Conservation (phyloP, 2,888 invertebrate species). For the Branchinecta sandiegonensis region DNA sequence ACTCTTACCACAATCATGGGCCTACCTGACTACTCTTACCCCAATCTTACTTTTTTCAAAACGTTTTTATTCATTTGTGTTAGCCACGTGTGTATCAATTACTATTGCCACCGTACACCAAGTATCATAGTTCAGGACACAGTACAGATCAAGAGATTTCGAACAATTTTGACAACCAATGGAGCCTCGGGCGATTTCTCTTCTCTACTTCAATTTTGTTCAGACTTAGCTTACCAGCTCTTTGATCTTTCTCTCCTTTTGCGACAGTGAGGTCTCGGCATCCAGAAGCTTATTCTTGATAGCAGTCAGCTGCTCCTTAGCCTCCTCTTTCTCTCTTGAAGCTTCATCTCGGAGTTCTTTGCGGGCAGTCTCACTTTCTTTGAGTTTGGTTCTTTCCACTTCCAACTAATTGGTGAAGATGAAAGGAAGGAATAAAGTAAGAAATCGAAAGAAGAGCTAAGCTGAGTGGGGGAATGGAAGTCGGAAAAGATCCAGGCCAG, state of each 20-base stretch:
- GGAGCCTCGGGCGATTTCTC: too few relatives aligned
- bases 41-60: too few relatives aligned
- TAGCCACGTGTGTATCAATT: too few relatives aligned
- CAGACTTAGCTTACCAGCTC: conserved; percentile 41
- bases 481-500: background rate
- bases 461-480: background rate
- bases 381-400: conserved; percentile 29
- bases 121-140: too few relatives aligned
- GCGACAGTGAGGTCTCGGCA: conserved; percentile 28
- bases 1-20: too few relatives aligned
- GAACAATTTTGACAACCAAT: too few relatives aligned
- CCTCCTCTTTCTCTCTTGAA: conserved; percentile 31
- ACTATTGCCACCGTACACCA: too few relatives aligned
- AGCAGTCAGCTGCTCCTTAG: conserved; percentile 30
- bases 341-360: conserved; percentile 31
- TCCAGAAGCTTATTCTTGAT: conserved; percentile 28
- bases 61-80: too few relatives aligned
- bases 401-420: conserved; percentile 28
- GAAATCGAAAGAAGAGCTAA: conserved; percentile 18
- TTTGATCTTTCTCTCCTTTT: conserved; percentile 46
- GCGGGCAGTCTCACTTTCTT: conserved; percentile 30
- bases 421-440: conserved; percentile 8
- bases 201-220: too few relatives aligned
- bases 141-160: too few relatives aligned
- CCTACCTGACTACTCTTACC: too few relatives aligned